Percentiles rank a stretch among this genome's conserved stretches.
phyloP scores from a whole-genome alignment of 2,797 vertebrate genomes.

The Yasuhikotakia modesta region DNA sequence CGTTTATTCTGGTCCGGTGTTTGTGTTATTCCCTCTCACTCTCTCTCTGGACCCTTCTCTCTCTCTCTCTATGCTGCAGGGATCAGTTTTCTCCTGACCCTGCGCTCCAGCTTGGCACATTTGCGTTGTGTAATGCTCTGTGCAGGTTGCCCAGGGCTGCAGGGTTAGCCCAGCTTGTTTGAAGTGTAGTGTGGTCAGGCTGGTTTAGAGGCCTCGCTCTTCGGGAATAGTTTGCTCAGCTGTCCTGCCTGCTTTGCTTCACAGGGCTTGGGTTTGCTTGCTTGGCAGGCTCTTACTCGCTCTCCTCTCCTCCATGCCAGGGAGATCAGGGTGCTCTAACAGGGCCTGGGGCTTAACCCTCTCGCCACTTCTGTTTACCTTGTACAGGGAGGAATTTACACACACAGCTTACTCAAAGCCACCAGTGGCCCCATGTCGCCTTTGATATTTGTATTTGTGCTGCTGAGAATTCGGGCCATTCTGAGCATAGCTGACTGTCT shows the following conservation, averaged over 20 bases:
- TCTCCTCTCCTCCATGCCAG: slow-evolving; percentile 52
- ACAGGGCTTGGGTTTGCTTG: slow-evolving; percentile 59
- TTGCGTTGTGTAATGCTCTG: slow-evolving; percentile 33
- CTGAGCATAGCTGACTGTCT: slow-evolving; percentile 23
- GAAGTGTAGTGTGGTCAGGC: slow-evolving; percentile 52
- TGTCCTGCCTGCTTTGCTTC: slow-evolving; percentile 66
- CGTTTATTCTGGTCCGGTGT: slow-evolving; percentile 57
- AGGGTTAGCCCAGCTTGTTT: slow-evolving; percentile 47
- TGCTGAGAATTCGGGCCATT: slow-evolving; percentile 32
- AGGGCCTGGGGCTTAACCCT: slow-evolving; percentile 62
- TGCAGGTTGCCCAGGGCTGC: slow-evolving; percentile 41
- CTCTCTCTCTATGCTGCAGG: slow-evolving; percentile 10
- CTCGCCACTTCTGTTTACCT: slow-evolving; percentile 64
- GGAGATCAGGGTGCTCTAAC: slow-evolving; percentile 54
- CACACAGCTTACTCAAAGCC: slow-evolving; percentile 55
- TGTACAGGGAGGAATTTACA: slow-evolving; percentile 57
- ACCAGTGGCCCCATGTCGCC: slow-evolving; percentile 36
- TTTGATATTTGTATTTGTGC: slow-evolving; percentile 51
- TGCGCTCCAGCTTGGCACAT: slow-evolving; percentile 47
- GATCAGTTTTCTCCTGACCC: slow-evolving; percentile 43
- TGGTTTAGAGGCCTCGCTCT: slow-evolving; percentile 42
- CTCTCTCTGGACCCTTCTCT: not conserved
- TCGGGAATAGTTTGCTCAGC: slow-evolving; percentile 67
- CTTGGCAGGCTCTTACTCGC: slow-evolving; percentile 49
- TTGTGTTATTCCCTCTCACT: slow-evolving; percentile 54